Evolutionary conservation across 2,113 vertebrate genomes (phyloP).

Genomic region (Phaethon lepturus): DNA sequence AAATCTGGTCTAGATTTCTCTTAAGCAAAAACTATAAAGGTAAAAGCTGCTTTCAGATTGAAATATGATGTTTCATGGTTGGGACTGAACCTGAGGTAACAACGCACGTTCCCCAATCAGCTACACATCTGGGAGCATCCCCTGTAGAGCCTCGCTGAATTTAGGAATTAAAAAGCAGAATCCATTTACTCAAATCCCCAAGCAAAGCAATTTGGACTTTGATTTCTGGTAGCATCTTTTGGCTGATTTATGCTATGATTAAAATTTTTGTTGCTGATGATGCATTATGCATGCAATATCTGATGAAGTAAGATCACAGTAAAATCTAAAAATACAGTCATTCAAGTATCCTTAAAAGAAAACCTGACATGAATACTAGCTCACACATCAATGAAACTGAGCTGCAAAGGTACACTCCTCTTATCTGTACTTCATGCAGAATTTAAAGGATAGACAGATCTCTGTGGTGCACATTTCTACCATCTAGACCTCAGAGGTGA

Average conservation of each 20-base stretch:
- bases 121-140: background rate
- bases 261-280: conserved; percentile 21
- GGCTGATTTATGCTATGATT: conserved; percentile 43
- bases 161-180: conserved; percentile 26
- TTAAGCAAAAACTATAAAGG: background rate
- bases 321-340: conserved; percentile 60
- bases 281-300: conserved; percentile 64
- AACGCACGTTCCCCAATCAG: background rate
- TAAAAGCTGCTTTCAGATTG: background rate
- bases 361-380: conserved; percentile 40
- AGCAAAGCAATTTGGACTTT: conserved; percentile 34
- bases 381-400: conserved; percentile 29
- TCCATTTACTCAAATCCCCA: background rate
- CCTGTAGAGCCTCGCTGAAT: background rate
- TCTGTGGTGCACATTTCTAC: background rate
- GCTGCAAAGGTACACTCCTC: conserved; percentile 1
- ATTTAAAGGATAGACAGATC: background rate
- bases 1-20: background rate
- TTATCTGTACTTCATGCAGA: background rate
- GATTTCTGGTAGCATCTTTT: conserved; percentile 37
- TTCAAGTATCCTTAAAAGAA: conserved; percentile 63
- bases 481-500: background rate
- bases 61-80: background rate
- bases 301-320: conserved; percentile 66
- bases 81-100: background rate